Evolutionary conservation across 2,888 invertebrate species (phyloP).

Genomic region (Hydrotaea cyrtoneurina): DNA sequence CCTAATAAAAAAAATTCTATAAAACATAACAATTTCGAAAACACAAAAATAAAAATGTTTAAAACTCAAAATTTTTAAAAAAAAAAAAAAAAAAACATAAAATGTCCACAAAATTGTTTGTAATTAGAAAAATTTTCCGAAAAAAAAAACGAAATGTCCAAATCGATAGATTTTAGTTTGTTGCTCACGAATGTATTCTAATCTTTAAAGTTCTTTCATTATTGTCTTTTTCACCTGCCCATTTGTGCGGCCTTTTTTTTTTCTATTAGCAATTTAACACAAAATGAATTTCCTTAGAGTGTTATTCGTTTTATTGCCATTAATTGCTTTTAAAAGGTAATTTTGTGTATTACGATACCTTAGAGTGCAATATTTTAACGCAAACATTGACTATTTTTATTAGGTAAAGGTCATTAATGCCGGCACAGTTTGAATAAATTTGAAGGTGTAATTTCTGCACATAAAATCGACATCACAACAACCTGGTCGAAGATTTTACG

Average conservation of each 20-base stretch:
- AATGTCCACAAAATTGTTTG: too few relatives aligned
- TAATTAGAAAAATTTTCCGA: too few relatives aligned
- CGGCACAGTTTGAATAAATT: neutral
- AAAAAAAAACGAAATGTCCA: too few relatives aligned
- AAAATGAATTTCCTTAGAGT: neutral
- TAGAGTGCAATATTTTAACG: neutral
- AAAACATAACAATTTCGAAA: too few relatives aligned
- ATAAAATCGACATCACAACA: neutral
- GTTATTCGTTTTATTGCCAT: conserved; percentile 1
- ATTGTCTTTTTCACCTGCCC: neutral
- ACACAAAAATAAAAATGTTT: too few relatives aligned
- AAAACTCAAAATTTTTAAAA: too few relatives aligned
- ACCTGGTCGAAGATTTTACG: neutral
- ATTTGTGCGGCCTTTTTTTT: neutral
- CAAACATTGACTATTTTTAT: neutral
- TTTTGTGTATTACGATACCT: neutral
- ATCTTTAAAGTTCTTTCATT: neutral
- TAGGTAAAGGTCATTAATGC: neutral
- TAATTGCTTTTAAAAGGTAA: conserved; percentile 15
- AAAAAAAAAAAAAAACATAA: too few relatives aligned
- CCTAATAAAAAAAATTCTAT: too few relatives aligned
- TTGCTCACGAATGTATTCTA: neutral
- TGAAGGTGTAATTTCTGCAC: neutral
- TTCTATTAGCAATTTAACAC: neutral
- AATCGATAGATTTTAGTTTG: neutral